Evolutionary conservation across 2,888 invertebrate species (phyloP).

Genomic region (Mesoligia furuncula): DNA sequence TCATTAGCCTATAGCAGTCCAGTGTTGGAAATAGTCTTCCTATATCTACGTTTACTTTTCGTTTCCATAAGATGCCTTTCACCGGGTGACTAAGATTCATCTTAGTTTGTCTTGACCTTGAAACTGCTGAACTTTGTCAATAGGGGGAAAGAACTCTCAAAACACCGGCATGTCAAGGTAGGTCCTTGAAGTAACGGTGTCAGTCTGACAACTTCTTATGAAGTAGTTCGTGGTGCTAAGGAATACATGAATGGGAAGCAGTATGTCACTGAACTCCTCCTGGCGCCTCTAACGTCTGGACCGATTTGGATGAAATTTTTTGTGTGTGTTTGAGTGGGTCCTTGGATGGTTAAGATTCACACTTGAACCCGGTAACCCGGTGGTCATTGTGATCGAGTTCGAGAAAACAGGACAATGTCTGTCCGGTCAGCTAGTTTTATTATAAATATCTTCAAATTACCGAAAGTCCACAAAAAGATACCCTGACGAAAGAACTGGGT

Average conservation of each 20-base stretch:
- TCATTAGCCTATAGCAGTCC: neutral
- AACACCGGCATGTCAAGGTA: neutral
- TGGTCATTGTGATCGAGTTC: neutral
- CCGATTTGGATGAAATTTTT: neutral
- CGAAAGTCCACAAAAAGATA: conserved; percentile 81
- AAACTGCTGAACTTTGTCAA: no score
- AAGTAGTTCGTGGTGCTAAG: neutral
- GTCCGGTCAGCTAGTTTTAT: neutral
- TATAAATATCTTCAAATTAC: conserved; percentile 64
- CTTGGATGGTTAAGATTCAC: neutral
- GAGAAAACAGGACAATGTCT: neutral
- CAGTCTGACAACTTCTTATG: neutral
- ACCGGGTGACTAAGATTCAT: neutral
- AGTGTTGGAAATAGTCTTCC: neutral
- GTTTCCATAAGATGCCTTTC: neutral
- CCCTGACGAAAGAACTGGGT: conserved; percentile 79
- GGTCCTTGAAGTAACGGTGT: neutral
- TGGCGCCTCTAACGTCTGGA: neutral
- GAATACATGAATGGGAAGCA: neutral
- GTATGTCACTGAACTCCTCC: neutral
- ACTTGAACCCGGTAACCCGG: neutral
- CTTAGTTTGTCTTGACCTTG: neutral
- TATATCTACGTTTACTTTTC: neutral
- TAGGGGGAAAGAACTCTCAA: neutral
- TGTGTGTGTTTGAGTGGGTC: no score